phyloP scores from a whole-genome alignment of 1,140 invertebrate genomes.

The Battus philenor region DNA sequence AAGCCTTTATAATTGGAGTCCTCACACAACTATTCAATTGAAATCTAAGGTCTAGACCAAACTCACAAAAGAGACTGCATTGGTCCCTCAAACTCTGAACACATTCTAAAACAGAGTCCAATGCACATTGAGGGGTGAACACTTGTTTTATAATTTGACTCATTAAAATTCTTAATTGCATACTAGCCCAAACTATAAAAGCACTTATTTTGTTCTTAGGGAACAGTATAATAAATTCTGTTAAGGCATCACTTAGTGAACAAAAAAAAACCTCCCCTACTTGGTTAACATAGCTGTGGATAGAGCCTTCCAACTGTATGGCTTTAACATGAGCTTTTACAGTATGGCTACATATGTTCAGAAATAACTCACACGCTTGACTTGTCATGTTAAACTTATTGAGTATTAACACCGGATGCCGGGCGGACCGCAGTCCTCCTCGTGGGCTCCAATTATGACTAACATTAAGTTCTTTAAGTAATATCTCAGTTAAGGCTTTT shows the following conservation, averaged over 20 bases:
- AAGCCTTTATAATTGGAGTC: slow-evolving; percentile 75
- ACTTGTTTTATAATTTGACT: slow-evolving; percentile 92
- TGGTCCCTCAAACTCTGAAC: slow-evolving; percentile 86
- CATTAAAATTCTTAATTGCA: slow-evolving; percentile 89
- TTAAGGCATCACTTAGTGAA: slow-evolving; percentile 90
- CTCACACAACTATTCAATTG: slow-evolving; percentile 88
- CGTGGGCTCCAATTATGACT: slow-evolving; percentile 92
- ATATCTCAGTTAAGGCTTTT: slow-evolving; percentile 86
- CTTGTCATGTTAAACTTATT: slow-evolving; percentile 88
- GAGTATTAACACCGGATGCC: slow-evolving; percentile 91
- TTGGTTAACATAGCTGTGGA: slow-evolving; percentile 89
- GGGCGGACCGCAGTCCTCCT: slow-evolving; percentile 92
- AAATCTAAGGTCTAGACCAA: slow-evolving; percentile 83
- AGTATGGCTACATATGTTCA: slow-evolving; percentile 89
- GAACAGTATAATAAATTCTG: slow-evolving; percentile 91
- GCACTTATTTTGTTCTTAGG: slow-evolving; percentile 86
- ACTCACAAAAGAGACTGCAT: slow-evolving; percentile 78
- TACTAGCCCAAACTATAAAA: slow-evolving; percentile 93
- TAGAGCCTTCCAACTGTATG: slow-evolving; percentile 92
- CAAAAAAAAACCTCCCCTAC: slow-evolving; percentile 92
- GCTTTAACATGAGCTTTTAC: slow-evolving; percentile 89
- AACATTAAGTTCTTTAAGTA: slow-evolving; percentile 92
- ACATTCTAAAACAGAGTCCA: slow-evolving; percentile 91
- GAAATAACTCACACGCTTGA: slow-evolving; percentile 90
- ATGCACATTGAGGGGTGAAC: slow-evolving; percentile 91